phyloP scores from a whole-genome alignment of 1,140 invertebrate genomes.

The Platyscapa corneri region DNA sequence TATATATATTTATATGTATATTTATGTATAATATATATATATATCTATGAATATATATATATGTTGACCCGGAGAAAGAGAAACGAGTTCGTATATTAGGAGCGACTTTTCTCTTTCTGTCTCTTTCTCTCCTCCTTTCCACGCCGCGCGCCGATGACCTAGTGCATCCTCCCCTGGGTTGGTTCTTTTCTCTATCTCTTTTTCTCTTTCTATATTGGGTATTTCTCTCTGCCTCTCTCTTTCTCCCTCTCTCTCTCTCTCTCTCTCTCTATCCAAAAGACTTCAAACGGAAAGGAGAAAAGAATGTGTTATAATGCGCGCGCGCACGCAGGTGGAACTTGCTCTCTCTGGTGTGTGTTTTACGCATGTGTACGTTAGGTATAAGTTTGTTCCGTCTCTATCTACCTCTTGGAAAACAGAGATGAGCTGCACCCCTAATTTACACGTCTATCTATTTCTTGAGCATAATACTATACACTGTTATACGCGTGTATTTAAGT shows the following conservation, averaged over 20 bases:
- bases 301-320: conserved; percentile 19
- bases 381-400: background rate
- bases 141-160: conserved; percentile 43
- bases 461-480: too few species aligned
- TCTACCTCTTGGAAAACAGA: background rate
- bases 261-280: conserved; percentile 8
- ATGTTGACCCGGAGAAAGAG: conserved; percentile 49
- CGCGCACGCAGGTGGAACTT: conserved; percentile 32
- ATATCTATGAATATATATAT: too few species aligned
- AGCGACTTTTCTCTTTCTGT: conserved; percentile 36
- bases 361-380: background rate
- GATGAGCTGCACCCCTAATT: conserved; percentile 27
- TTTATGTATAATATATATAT: background rate
- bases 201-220: background rate
- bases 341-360: background rate
- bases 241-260: background rate
- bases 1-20: background rate
- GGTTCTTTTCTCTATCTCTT: background rate
- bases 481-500: too few species aligned
- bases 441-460: background rate
- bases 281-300: conserved; percentile 36
- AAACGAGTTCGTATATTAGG: conserved; percentile 42
- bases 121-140: conserved; percentile 26
- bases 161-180: conserved; percentile 49
- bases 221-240: background rate